Evolutionary conservation across 2,113 vertebrate genomes (phyloP).

Genomic region (Tringa solitaria): DNA sequence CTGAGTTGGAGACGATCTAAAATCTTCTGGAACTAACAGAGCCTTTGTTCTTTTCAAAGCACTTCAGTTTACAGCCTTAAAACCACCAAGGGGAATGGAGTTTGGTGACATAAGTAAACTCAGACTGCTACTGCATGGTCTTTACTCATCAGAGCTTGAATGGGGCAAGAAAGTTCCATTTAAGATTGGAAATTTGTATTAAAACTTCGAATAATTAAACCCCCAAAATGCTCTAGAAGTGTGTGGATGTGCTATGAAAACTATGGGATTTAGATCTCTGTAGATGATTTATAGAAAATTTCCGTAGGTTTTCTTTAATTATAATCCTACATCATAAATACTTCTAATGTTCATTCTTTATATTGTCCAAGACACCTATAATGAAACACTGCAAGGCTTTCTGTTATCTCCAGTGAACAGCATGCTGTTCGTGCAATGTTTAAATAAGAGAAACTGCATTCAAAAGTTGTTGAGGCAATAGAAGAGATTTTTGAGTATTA

Average conservation of each 20-base stretch:
- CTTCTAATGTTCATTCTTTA: background rate
- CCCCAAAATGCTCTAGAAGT: background rate
- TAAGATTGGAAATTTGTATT: background rate
- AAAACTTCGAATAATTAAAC: background rate
- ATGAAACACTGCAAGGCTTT: background rate
- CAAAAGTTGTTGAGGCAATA: background rate
- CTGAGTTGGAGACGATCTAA: background rate
- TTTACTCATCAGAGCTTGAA: background rate
- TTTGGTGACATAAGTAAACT: background rate
- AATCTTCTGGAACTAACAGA: background rate
- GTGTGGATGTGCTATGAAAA: background rate
- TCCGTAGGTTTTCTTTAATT: background rate
- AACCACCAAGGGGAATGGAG: background rate
- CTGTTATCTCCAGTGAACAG: background rate
- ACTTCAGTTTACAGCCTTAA: background rate
- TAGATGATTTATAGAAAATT: background rate
- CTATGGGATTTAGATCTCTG: background rate
- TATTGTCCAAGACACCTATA: background rate
- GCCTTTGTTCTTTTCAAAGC: background rate
- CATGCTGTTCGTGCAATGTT: background rate
- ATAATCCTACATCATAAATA: background rate
- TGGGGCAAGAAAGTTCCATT: background rate
- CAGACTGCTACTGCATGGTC: background rate
- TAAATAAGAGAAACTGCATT: background rate
- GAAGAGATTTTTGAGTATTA: background rate